Conservation (phyloP, 2,113 vertebrate species). For the Sigmodon hispidus region DNA sequence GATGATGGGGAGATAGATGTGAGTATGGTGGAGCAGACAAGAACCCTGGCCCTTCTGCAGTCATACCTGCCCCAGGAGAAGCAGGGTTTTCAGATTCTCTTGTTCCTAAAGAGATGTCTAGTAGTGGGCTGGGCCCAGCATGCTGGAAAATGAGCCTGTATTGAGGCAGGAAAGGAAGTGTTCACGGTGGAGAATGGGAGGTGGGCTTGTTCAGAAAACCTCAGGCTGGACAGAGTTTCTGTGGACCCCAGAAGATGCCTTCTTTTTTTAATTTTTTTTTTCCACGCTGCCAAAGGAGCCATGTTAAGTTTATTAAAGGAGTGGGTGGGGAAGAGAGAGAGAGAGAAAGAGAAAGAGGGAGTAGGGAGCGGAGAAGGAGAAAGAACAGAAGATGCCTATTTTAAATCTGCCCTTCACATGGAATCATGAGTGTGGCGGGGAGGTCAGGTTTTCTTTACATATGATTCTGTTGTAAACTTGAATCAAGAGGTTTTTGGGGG, state of each 20-base stretch:
- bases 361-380: no score
- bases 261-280: no score
- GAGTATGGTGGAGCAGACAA: conserved; percentile 82
- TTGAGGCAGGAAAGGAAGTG: not conserved
- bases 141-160: not conserved
- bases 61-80: not conserved
- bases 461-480: not conserved
- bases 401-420: not conserved
- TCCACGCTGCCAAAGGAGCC: no score
- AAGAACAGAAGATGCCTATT: not conserved
- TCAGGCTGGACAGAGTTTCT: not conserved
- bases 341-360: no score
- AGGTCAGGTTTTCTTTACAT: not conserved
- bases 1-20: conserved; percentile 99
- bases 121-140: not conserved
- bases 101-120: not conserved
- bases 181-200: not conserved
- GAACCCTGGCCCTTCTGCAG: not conserved
- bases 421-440: no score
- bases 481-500: not conserved
- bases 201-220: not conserved
- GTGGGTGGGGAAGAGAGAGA: no score
- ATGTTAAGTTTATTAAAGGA: no score
- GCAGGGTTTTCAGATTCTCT: not conserved
- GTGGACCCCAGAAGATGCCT: no score